Conservation (phyloP, 2,888 invertebrate species). For the Sphinx pinastri region DNA sequence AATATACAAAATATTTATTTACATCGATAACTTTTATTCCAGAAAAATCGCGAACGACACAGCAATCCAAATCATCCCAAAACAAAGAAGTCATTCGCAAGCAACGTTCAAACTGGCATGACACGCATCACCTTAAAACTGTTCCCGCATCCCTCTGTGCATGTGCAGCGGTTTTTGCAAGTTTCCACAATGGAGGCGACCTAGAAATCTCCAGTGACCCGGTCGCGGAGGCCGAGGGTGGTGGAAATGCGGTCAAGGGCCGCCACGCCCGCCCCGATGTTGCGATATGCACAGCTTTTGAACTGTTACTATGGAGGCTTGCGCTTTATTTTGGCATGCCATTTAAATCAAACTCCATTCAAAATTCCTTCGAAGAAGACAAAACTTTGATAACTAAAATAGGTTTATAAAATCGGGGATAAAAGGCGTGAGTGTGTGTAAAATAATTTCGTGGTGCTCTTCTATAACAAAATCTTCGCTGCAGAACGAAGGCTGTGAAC, state of each 20-base stretch:
- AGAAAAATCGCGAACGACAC: no score
- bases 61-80: not conserved
- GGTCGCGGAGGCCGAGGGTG: conserved; percentile 35
- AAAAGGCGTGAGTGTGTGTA: no score
- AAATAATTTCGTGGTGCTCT: no score
- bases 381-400: no score
- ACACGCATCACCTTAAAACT: not conserved
- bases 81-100: not conserved
- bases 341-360: no score
- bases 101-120: not conserved
- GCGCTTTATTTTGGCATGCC: not conserved
- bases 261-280: conserved; percentile 26
- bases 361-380: no score
- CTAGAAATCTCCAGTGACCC: conserved; percentile 21
- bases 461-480: no score
- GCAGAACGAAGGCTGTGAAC: no score
- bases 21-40: no score
- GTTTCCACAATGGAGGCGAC: conserved; percentile 15
- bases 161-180: conserved; percentile 14
- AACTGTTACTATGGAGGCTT: not conserved
- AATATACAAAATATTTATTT: no score
- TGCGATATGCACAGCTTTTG: not conserved
- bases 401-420: no score
- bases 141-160: conserved; percentile 9
- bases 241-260: conserved; percentile 39